Percentiles rank a stretch among this genome's conserved stretches.
phyloP scores from a whole-genome alignment of 1,140 invertebrate genomes.

The Heliconius melpomene region DNA sequence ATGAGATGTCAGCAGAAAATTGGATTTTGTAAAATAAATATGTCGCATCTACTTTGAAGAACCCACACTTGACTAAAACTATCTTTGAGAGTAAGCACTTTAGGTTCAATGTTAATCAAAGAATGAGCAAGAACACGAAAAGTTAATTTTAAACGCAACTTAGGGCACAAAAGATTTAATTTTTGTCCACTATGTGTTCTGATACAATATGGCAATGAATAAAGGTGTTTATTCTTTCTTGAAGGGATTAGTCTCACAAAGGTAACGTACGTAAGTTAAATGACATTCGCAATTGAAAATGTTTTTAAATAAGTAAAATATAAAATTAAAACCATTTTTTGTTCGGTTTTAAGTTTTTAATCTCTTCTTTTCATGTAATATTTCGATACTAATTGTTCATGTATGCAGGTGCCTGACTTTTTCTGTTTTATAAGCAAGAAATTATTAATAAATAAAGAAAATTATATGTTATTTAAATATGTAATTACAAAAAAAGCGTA shows the following conservation, averaged over 20 bases:
- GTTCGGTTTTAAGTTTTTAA: slow-evolving; percentile 44
- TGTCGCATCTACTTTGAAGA: slow-evolving; percentile 66
- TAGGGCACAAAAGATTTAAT: slow-evolving; percentile 74
- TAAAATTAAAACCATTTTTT: slow-evolving; percentile 60
- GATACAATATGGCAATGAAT: slow-evolving; percentile 48
- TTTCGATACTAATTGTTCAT: slow-evolving; percentile 13
- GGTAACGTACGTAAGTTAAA: slow-evolving; percentile 65
- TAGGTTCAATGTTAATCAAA: neutral
- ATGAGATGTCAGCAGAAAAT: slow-evolving; percentile 81
- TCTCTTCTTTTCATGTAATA: slow-evolving; percentile 19
- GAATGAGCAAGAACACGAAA: slow-evolving; percentile 53
- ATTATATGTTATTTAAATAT: too few relatives aligned
- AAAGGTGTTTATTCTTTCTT: slow-evolving; percentile 57
- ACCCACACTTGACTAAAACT: neutral
- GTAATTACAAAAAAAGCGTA: too few relatives aligned
- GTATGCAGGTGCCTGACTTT: neutral
- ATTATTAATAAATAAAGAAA: too few relatives aligned
- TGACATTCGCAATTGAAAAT: slow-evolving; percentile 57
- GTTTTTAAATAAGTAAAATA: slow-evolving; percentile 48
- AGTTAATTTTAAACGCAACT: slow-evolving; percentile 74
- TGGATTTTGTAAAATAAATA: slow-evolving; percentile 81
- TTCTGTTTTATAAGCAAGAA: too few relatives aligned
- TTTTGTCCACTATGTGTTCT: slow-evolving; percentile 60
- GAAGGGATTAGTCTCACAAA: slow-evolving; percentile 58
- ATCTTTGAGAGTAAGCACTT: neutral